Evolutionary conservation across 1,140 invertebrate genomes (phyloP).

Genomic region (Anastrepha obliqua): DNA sequence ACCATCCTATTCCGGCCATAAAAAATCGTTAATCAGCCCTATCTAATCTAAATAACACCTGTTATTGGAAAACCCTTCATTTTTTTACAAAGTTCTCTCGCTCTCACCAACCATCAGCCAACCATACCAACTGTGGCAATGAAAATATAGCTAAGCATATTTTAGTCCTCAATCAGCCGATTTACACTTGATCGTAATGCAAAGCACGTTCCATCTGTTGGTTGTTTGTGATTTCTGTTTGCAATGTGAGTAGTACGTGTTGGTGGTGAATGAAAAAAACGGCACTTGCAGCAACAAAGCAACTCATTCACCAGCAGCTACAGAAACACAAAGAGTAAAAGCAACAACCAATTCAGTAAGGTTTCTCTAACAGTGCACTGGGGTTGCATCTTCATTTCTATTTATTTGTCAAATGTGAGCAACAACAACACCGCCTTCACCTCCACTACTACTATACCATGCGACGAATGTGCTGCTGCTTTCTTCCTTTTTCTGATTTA

Average conservation of each 20-base stretch:
- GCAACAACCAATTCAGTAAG: background rate
- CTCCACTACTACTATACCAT: background rate
- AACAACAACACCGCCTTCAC: background rate
- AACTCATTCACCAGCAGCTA: background rate
- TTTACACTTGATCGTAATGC: conserved; percentile 10
- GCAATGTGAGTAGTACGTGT: background rate
- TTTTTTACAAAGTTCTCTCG: no score
- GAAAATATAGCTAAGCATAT: background rate
- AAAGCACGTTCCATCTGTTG: conserved; percentile 36
- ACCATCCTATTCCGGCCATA: no score
- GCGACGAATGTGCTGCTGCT: background rate
- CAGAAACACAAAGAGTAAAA: background rate
- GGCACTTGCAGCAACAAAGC: background rate
- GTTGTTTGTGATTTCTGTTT: conserved; percentile 48
- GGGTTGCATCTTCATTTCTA: conserved; percentile 30
- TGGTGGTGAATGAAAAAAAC: background rate
- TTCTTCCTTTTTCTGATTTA: background rate
- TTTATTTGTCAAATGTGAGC: background rate
- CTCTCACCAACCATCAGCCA: no score
- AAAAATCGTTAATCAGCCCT: no score
- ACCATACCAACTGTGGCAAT: no score
- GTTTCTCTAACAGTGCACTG: background rate
- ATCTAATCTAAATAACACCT: no score
- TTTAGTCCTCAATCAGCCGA: background rate
- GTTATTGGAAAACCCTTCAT: no score